phyloP scores from a whole-genome alignment of 2,113 vertebrate species.

The Tichodroma muraria region DNA sequence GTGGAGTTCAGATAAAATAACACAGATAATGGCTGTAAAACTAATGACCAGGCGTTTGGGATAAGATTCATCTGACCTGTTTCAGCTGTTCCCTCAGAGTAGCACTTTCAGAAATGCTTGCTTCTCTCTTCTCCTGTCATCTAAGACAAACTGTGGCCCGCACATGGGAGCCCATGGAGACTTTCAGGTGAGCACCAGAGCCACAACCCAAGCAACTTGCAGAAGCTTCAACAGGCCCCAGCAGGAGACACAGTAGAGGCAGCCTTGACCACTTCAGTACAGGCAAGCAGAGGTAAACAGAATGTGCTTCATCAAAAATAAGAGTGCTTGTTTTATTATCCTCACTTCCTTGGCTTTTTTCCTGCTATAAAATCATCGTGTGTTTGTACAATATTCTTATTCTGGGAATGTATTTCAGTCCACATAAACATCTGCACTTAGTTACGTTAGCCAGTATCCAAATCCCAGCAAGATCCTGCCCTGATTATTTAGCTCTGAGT shows the following conservation, averaged over 20 bases:
- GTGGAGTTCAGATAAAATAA: background rate
- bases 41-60: background rate
- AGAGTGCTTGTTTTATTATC: background rate
- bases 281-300: background rate
- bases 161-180: background rate
- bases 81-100: background rate
- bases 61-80: background rate
- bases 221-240: background rate
- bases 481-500: conserved; percentile 26
- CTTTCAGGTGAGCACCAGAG: background rate
- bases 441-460: background rate
- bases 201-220: background rate
- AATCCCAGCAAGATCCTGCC: conserved; percentile 4
- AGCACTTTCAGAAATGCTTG: background rate
- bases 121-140: background rate
- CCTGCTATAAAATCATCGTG: background rate
- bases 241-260: background rate
- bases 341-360: background rate
- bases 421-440: conserved; percentile 50
- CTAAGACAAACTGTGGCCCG: background rate
- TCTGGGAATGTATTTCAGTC: conserved; percentile 25
- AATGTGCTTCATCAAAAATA: background rate
- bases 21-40: background rate
- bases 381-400: conserved; percentile 19
- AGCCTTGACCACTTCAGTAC: background rate